phyloP scores from a whole-genome alignment of 2,888 invertebrate species.

The Mythimna ferrago region DNA sequence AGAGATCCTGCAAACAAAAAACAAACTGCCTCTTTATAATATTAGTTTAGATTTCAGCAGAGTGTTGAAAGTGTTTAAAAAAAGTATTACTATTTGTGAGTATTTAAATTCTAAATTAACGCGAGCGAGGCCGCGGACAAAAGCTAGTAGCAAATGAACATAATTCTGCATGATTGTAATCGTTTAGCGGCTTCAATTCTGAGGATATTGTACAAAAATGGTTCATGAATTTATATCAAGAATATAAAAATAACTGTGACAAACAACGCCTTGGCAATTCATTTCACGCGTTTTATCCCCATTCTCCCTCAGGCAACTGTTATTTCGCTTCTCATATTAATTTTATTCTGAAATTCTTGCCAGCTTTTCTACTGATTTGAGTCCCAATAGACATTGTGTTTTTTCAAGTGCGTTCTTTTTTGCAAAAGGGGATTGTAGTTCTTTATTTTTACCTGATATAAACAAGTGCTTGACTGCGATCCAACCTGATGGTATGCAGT shows the following conservation, averaged over 20 bases:
- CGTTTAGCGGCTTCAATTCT: not conserved
- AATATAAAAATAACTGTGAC: constrained; percentile 13
- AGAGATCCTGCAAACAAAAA: too few relatives aligned
- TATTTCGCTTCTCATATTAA: constrained; percentile 23
- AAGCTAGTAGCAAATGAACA: not conserved
- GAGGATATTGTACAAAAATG: constrained; percentile 6
- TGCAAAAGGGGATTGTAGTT: constrained; percentile 6
- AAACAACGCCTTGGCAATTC: constrained; percentile 28
- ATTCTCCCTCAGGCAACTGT: constrained; percentile 14
- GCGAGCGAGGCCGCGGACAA: too few relatives aligned
- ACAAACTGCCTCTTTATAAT: too few relatives aligned
- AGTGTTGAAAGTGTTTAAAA: too few relatives aligned
- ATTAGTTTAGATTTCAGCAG: too few relatives aligned
- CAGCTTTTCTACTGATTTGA: constrained; percentile 10
- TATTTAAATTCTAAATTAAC: too few relatives aligned
- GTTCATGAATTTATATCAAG: constrained; percentile 3
- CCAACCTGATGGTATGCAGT: too few relatives aligned
- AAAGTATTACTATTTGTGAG: too few relatives aligned
- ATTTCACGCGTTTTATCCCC: constrained; percentile 25
- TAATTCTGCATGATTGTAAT: constrained; percentile 2
- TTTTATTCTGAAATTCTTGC: constrained; percentile 21
- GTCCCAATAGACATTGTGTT: constrained; percentile 26
- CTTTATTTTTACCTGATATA: too few relatives aligned
- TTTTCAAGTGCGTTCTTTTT: constrained; percentile 18
- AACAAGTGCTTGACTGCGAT: too few relatives aligned